Evolutionary conservation across 2,797 vertebrate species (phyloP).

Genomic region (Eidolon dupreanum): DNA sequence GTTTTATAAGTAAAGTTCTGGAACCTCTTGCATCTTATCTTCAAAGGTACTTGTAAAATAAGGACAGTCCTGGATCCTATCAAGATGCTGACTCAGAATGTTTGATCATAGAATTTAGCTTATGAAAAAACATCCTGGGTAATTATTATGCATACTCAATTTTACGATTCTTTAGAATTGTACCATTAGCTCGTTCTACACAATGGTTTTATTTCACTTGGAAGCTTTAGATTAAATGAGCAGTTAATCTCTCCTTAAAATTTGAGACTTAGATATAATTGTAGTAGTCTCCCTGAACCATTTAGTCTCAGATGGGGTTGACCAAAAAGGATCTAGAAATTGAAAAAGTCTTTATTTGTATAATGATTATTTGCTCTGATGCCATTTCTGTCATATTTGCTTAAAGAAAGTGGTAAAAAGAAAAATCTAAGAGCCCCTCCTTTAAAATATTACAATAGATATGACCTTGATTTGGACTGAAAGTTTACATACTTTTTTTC

Average conservation of each 20-base stretch:
- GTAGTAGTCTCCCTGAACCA: not conserved
- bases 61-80: not conserved
- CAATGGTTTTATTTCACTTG: conserved; percentile 41
- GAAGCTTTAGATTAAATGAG: conserved; percentile 52
- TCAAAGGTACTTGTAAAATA: not conserved
- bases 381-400: not conserved
- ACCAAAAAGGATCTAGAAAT: conserved; percentile 20
- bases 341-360: not conserved
- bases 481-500: not conserved
- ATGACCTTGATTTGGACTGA: not conserved
- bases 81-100: not conserved
- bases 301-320: not conserved
- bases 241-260: conserved; percentile 50
- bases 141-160: not conserved
- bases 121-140: not conserved
- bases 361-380: not conserved
- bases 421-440: not conserved
- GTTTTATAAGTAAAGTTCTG: not conserved
- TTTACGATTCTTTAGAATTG: not conserved
- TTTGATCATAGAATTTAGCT: not conserved
- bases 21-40: not conserved
- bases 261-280: conserved; percentile 19
- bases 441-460: not conserved
- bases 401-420: not conserved
- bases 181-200: not conserved